A percentile compares a stretch with the other conserved stretches of the same genome.
Evolutionary conservation across 92 coral and sea anemone genomes (phyloP).

Genomic region (Epizoanthus scotinus): DNA sequence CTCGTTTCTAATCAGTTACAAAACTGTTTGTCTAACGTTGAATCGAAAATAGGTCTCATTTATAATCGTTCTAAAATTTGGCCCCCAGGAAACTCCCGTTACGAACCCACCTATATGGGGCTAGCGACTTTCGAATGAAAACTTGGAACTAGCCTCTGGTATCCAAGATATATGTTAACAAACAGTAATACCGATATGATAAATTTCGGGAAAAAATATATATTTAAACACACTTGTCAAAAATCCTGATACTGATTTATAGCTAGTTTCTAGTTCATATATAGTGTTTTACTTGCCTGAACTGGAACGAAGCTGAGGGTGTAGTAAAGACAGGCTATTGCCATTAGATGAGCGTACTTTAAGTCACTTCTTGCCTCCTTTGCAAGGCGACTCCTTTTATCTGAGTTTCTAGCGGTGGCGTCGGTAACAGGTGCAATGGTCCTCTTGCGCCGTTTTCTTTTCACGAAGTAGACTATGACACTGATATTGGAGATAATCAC

Average conservation of each 20-base stretch:
- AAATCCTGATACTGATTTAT: background rate
- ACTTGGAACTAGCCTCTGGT: too few relatives aligned
- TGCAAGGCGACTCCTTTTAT: background rate
- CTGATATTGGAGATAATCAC: constrained; percentile 61
- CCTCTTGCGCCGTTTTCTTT: constrained; percentile 43
- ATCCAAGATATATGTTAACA: too few relatives aligned
- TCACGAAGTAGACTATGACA: constrained; percentile 61
- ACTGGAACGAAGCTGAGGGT: constrained; percentile 49
- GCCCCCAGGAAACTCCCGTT: too few relatives aligned
- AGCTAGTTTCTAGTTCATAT: background rate
- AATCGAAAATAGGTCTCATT: too few relatives aligned
- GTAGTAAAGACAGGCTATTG: constrained; percentile 44
- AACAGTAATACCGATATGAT: too few relatives aligned
- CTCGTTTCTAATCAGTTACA: background rate
- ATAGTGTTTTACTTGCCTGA: constrained; percentile 49
- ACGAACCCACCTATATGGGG: too few relatives aligned
- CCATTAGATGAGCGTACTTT: constrained; percentile 66
- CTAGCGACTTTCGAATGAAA: too few relatives aligned
- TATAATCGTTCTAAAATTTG: too few relatives aligned
- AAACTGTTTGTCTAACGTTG: too few relatives aligned
- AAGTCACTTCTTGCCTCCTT: constrained; percentile 45
- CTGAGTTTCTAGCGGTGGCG: background rate
- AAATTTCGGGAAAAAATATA: too few relatives aligned
- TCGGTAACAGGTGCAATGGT: constrained; percentile 39
- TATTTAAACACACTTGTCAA: background rate